These are phyloP conservation scores for Ellobius talpinus DNA, from an alignment of 2,113 vertebrate species.

Conservation along the genomic window DNA sequence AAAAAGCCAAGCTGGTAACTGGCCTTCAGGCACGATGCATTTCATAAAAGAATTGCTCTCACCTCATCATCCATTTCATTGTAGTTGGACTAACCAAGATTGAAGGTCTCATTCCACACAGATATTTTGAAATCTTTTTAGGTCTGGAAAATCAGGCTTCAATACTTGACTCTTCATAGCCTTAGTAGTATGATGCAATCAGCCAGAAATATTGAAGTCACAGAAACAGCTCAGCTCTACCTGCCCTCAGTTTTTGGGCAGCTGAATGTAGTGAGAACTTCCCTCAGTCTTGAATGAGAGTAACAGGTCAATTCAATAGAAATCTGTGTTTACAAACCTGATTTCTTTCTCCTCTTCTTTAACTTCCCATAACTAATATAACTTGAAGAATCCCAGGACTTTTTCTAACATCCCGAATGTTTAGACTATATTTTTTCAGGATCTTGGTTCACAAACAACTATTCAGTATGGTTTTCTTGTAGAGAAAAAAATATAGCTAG, in stretches of 20 bases:
- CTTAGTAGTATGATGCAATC: neutral
- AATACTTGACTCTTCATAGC: neutral
- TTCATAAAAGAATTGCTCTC: neutral
- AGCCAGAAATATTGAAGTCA: neutral
- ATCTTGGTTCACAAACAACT: neutral
- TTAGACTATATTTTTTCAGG: neutral
- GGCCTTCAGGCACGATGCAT: too few relatives aligned
- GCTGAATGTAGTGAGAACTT: neutral
- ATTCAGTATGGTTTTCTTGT: neutral
- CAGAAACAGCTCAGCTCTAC: neutral
- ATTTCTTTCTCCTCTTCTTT: neutral
- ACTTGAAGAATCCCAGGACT: neutral
- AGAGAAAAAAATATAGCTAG: neutral
- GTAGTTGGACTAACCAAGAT: neutral
- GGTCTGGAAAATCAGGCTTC: neutral
- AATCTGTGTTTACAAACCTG: neutral
- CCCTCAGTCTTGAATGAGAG: neutral
- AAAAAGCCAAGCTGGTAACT: neutral
- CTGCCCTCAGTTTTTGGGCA: neutral
- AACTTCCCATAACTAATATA: neutral
- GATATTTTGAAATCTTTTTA: neutral
- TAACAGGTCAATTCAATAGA: neutral
- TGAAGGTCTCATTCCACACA: neutral
- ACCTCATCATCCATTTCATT: slow-evolving; percentile 1
- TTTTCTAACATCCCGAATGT: neutral